phyloP scores from a whole-genome alignment of 92 coral and sea anemone genomes.

The Heteractis magnifica region DNA sequence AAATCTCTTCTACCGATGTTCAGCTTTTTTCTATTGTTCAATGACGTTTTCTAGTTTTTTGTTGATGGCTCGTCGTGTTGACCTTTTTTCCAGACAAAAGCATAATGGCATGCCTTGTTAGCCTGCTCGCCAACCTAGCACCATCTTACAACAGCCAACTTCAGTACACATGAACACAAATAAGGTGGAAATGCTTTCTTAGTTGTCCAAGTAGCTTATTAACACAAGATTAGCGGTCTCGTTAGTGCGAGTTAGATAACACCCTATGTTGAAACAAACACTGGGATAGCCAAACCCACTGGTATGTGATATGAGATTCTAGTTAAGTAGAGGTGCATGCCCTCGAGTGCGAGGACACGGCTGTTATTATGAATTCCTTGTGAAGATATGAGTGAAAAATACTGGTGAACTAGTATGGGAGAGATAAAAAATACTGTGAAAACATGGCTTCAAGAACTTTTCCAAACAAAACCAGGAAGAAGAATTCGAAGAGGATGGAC shows the following conservation, averaged over 20 bases:
- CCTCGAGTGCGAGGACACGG: not conserved
- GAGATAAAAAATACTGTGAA: not conserved
- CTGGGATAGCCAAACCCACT: conserved; percentile 19
- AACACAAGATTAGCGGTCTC: conserved; percentile 39
- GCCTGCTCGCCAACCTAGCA: not conserved
- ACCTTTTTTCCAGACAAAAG: not conserved
- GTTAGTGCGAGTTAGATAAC: conserved; percentile 27
- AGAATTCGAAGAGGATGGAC: no score
- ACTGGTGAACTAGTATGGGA: not conserved
- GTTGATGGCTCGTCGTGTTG: not conserved
- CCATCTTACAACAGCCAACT: not conserved
- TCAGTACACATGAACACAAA: not conserved
- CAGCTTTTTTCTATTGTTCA: not conserved
- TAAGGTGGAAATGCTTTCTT: not conserved
- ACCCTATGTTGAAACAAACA: not conserved
- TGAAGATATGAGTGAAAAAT: not conserved
- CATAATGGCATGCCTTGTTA: not conserved
- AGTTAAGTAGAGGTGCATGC: not conserved
- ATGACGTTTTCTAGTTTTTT: not conserved
- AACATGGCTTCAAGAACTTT: no score
- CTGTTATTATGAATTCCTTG: not conserved
- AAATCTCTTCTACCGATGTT: not conserved
- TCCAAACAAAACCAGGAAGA: no score
- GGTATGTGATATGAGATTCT: conserved; percentile 8
- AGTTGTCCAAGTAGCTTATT: conserved; percentile 20